phyloP scores from a whole-genome alignment of 2,888 invertebrate genomes.

The Merodon equestris region DNA sequence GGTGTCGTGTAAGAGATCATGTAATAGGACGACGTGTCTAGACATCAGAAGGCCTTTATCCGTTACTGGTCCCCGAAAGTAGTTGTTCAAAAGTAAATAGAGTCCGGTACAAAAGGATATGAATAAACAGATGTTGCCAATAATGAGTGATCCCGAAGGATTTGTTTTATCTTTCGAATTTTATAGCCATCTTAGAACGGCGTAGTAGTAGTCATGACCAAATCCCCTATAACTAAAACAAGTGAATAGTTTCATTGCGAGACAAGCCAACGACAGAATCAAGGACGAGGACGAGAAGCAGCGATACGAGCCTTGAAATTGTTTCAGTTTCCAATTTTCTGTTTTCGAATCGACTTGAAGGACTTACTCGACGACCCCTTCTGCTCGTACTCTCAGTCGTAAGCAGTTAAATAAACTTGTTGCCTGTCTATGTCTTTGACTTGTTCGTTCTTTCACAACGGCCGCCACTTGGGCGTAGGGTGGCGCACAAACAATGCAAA shows the following conservation, averaged over 20 bases:
- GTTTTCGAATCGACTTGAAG: too few species aligned
- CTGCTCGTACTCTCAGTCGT: conserved; percentile 14
- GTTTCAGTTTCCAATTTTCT: conserved; percentile 36
- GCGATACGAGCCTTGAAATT: conserved; percentile 61
- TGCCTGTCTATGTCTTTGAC: conserved; percentile 49
- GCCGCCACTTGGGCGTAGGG: not conserved
- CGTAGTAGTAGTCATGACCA: conserved; percentile 14
- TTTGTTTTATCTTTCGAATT: conserved; percentile 71
- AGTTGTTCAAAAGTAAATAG: conserved; percentile 56
- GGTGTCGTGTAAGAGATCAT: conserved; percentile 49
- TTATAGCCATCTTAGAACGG: conserved; percentile 54
- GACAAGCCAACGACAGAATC: not conserved
- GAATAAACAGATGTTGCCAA: conserved; percentile 60
- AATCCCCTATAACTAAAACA: conserved; percentile 30
- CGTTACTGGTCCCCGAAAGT: too few species aligned
- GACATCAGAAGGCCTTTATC: conserved; percentile 47
- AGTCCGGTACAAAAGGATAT: conserved; percentile 27
- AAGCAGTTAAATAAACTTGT: conserved; percentile 61
- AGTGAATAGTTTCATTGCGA: conserved; percentile 30
- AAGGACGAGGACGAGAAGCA: not conserved
- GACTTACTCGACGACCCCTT: too few species aligned
- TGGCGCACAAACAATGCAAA: conserved; percentile 36
- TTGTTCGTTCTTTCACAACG: conserved; percentile 7
- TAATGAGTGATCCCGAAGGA: conserved; percentile 16
- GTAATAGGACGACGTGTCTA: conserved; percentile 67